phyloP scores from a whole-genome alignment of 1,140 invertebrate species.

The Oppia nitens region DNA sequence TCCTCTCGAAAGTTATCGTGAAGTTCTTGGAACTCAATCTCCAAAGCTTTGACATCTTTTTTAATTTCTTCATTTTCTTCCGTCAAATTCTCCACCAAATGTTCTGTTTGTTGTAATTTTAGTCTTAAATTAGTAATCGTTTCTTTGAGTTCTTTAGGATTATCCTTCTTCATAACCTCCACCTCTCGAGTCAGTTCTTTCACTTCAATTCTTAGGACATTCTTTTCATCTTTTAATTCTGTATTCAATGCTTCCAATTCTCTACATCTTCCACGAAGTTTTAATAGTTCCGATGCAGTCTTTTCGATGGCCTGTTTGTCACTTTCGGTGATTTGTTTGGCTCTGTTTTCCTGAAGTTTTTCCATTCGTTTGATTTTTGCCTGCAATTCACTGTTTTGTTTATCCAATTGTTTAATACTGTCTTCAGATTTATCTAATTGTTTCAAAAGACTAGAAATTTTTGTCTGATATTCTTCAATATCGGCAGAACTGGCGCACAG shows the following conservation, averaged over 20 bases:
- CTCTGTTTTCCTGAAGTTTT: constrained; percentile 31
- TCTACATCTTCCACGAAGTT: constrained; percentile 60
- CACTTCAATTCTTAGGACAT: constrained; percentile 45
- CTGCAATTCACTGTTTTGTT: constrained; percentile 69
- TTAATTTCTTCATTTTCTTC: constrained; percentile 93
- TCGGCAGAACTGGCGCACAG: constrained; percentile 21
- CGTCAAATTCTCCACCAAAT: constrained; percentile 74
- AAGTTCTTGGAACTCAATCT: constrained; percentile 40
- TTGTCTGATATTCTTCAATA: constrained; percentile 21
- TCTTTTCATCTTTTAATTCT: constrained; percentile 62
- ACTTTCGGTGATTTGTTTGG: constrained; percentile 16
- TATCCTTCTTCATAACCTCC: constrained; percentile 42
- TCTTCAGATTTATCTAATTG: constrained; percentile 21
- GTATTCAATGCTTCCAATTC: constrained; percentile 58
- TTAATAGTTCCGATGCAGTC: constrained; percentile 30
- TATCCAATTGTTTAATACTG: constrained; percentile 40
- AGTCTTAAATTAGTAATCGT: constrained; percentile 36
- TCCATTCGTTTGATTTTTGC: constrained; percentile 20
- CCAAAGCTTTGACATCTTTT: constrained; percentile 71
- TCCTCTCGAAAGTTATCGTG: constrained; percentile 59
- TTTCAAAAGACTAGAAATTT: constrained; percentile 16
- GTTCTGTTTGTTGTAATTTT: constrained; percentile 64
- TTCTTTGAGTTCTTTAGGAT: constrained; percentile 73
- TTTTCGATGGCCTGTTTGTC: constrained; percentile 19
- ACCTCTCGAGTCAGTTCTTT: constrained; percentile 49